Percentiles rank a stretch among this genome's conserved stretches.
Evolutionary conservation across 2,113 vertebrate species (phyloP).

Genomic region (Pollimyrus isidori): DNA sequence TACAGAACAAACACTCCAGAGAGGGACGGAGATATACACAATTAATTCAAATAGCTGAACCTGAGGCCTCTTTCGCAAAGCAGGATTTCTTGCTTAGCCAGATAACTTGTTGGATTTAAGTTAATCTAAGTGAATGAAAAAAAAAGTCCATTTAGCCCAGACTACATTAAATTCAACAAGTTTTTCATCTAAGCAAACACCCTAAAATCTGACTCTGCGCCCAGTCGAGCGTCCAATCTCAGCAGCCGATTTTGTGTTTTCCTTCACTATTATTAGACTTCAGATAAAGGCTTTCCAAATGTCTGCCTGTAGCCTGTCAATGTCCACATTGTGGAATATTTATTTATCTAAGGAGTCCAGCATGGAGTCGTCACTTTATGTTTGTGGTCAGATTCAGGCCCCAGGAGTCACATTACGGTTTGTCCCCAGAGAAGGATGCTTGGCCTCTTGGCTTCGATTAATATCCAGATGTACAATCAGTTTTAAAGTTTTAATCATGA

Average conservation of each 20-base stretch:
- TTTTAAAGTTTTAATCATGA: neutral
- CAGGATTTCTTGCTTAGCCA: neutral
- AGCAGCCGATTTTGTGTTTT: neutral
- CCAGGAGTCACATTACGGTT: neutral
- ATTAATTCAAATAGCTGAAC: neutral
- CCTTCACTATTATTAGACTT: neutral
- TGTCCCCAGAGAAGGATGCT: neutral
- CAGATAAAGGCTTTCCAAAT: neutral
- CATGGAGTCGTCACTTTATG: neutral
- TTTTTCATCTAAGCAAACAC: neutral
- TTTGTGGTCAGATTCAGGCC: neutral
- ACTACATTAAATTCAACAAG: neutral
- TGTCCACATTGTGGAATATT: neutral
- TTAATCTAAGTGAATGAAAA: neutral
- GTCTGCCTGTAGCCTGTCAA: neutral
- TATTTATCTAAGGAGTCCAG: neutral
- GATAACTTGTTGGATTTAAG: neutral
- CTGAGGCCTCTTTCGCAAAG: neutral
- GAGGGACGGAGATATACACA: neutral
- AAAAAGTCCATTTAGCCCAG: neutral
- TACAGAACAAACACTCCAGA: neutral
- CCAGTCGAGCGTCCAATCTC: neutral
- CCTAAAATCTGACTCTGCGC: neutral
- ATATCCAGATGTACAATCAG: neutral
- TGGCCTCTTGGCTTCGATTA: neutral